Percentiles rank a stretch among this genome's conserved stretches.
Conservation (phyloP, 2,888 invertebrate genomes). For the Acrocyrtus sp. region DNA sequence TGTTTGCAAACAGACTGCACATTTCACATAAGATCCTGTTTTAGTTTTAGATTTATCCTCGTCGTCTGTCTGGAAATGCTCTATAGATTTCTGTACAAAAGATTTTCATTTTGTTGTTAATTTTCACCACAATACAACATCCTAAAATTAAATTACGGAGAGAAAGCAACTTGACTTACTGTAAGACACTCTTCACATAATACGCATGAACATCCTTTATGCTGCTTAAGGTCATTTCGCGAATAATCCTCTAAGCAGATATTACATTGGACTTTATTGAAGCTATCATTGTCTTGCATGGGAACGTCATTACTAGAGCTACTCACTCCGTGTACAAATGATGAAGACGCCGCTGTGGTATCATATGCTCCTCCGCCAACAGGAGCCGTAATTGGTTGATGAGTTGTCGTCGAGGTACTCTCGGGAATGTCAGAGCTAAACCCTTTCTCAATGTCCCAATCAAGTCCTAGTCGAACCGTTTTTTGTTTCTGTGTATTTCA, state of each 20-base stretch:
- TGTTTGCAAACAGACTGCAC: constrained; percentile 68
- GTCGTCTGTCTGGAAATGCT: constrained; percentile 26
- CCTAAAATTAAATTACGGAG: too few species aligned
- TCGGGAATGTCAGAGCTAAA: background rate
- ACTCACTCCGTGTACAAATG: constrained; percentile 6
- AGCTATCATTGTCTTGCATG: constrained; percentile 18
- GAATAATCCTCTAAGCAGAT: constrained; percentile 74
- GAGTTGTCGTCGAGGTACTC: constrained; percentile 6
- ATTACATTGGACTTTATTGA: constrained; percentile 66
- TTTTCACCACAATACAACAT: too few species aligned
- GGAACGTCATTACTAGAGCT: background rate
- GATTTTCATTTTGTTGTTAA: constrained; percentile 7
- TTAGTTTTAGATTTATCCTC: background rate
- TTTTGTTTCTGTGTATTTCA: too few species aligned
- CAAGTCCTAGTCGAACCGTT: constrained; percentile 23
- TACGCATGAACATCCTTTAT: constrained; percentile 71
- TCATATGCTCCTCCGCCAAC: constrained; percentile 38
- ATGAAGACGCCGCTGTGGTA: background rate
- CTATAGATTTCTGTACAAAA: constrained; percentile 61
- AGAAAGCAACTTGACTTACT: constrained; percentile 54
- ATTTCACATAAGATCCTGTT: constrained; percentile 65
- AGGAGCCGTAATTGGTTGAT: constrained; percentile 10
- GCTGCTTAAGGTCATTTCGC: constrained; percentile 69
- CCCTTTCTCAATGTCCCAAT: constrained; percentile 53
- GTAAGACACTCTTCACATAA: constrained; percentile 72